Evolutionary conservation across 1,140 invertebrate genomes (phyloP).

Genomic region (Ruditapes philippinarum): DNA sequence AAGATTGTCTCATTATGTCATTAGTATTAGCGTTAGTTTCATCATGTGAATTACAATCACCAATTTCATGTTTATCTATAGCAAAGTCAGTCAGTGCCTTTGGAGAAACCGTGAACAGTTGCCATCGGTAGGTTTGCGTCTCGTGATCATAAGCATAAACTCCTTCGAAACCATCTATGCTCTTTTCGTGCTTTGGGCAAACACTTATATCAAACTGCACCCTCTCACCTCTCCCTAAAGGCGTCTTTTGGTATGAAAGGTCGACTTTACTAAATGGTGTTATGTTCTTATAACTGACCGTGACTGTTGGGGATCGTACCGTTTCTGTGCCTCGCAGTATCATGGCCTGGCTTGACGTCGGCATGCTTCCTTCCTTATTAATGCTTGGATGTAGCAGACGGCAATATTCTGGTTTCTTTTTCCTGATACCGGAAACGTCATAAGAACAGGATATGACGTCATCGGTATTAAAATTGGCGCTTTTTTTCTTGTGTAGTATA

Average conservation of each 20-base stretch:
- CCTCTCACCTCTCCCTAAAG: neutral
- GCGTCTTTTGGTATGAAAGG: neutral
- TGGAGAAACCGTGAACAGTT: conserved; percentile 15
- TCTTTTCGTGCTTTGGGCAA: neutral
- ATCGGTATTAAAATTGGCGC: neutral
- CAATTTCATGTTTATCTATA: conserved; percentile 1
- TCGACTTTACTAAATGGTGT: neutral
- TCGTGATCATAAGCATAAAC: conserved; percentile 50
- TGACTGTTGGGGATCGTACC: neutral
- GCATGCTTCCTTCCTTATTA: neutral
- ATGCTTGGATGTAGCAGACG: no score
- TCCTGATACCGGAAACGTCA: neutral
- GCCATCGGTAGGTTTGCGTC: conserved; percentile 49
- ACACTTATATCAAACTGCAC: conserved; percentile 53
- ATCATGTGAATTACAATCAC: conserved; percentile 23
- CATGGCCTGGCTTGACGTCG: conserved; percentile 62
- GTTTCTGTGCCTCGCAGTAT: conserved; percentile 46
- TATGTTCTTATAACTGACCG: neutral
- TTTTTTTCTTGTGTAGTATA: no score
- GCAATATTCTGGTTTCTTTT: no score
- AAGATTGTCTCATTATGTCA: neutral
- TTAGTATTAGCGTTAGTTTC: neutral
- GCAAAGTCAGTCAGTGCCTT: neutral
- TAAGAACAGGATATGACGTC: conserved; percentile 13
- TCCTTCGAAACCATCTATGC: conserved; percentile 43